These are phyloP conservation scores for Thaleichthys pacificus DNA, from an alignment of 2,797 vertebrate species.

Conservation along the genomic window DNA sequence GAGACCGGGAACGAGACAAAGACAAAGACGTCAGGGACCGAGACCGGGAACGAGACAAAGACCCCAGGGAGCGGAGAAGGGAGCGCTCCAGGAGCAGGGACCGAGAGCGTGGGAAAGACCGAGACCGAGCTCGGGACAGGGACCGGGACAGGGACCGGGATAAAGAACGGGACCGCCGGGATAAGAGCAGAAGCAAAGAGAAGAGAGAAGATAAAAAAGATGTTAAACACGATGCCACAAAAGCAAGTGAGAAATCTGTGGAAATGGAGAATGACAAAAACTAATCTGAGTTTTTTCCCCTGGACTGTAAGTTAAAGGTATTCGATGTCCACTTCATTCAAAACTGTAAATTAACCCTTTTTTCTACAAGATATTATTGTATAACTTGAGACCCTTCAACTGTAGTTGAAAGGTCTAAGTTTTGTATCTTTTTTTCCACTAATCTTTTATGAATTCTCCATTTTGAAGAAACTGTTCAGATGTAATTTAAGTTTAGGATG, in stretches of 20 bases:
- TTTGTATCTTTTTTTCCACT: conserved; percentile 58
- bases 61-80: conserved; percentile 26
- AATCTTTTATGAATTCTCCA: conserved; percentile 58
- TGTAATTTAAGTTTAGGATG: conserved; percentile 38
- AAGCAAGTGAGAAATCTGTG: conserved; percentile 70
- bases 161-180: conserved; percentile 77
- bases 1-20: conserved; percentile 52
- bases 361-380: conserved; percentile 43
- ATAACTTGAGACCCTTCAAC: conserved; percentile 14
- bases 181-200: conserved; percentile 81
- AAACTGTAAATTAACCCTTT: conserved; percentile 50
- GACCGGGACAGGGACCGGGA: conserved; percentile 54
- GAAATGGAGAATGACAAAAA: conserved; percentile 63
- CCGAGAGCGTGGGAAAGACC: conserved; percentile 58
- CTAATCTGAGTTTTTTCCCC: conserved; percentile 55
- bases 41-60: conserved; percentile 39
- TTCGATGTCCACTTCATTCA: conserved; percentile 26
- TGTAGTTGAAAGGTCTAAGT: conserved; percentile 41
- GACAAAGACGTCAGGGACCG: conserved; percentile 53
- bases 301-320: conserved; percentile 35
- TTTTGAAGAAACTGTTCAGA: conserved; percentile 36
- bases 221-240: conserved; percentile 76
- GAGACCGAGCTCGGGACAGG: conserved; percentile 51
- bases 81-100: conserved; percentile 52
- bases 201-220: conserved; percentile 81